A percentile compares a stretch with the other conserved stretches of the same genome.
phyloP scores from a whole-genome alignment of 2,888 invertebrate genomes.

The Ophioninae sp. region DNA sequence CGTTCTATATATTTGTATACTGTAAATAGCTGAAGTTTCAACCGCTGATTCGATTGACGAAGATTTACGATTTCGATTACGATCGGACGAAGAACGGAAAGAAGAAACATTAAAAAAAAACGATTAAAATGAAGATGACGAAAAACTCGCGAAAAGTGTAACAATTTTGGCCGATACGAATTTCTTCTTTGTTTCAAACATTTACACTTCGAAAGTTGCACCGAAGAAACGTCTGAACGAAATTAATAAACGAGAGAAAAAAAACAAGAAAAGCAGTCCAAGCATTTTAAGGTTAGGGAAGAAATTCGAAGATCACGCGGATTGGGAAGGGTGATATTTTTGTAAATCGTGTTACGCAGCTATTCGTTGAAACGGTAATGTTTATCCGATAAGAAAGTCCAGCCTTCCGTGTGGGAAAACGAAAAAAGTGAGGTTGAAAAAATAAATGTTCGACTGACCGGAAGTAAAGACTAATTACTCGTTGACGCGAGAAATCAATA shows the following conservation, averaged over 20 bases:
- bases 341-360: constrained; percentile 71
- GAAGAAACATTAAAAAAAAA: background rate
- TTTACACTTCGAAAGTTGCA: constrained; percentile 55
- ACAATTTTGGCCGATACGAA: background rate
- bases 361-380: constrained; percentile 60
- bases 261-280: constrained; percentile 13
- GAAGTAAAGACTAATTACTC: constrained; percentile 12
- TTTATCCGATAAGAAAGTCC: constrained; percentile 40
- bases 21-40: constrained; percentile 55
- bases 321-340: constrained; percentile 68
- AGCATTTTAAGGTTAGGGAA: constrained; percentile 23
- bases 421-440: constrained; percentile 9
- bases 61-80: constrained; percentile 47
- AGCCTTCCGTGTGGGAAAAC: constrained; percentile 24
- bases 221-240: constrained; percentile 34
- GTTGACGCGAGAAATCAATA: constrained; percentile 7
- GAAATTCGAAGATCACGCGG: constrained; percentile 30
- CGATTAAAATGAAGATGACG: background rate
- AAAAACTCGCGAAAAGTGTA: background rate
- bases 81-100: constrained; percentile 38
- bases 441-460: background rate
- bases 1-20: constrained; percentile 57
- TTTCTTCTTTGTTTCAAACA: constrained; percentile 35
- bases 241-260: constrained; percentile 1
- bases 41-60: constrained; percentile 45